Conservation (phyloP, 2,888 invertebrate species). For the Willowsia nigromaculata region DNA sequence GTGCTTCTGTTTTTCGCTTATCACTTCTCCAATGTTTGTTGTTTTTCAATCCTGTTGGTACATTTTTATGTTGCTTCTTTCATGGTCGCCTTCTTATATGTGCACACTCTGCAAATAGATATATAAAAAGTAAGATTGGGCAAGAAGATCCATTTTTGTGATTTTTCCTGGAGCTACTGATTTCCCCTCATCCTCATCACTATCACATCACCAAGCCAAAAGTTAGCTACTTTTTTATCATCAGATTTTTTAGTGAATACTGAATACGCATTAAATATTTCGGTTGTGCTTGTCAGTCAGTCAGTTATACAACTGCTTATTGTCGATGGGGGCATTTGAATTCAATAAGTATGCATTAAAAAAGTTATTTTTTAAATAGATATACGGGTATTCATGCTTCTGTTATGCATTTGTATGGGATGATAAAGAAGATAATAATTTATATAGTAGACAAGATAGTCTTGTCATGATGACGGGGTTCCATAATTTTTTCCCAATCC, state of each 20-base stretch:
- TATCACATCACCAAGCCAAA: neutral
- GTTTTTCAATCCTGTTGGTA: neutral
- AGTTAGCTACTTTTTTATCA: neutral
- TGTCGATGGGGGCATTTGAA: no score
- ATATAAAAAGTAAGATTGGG: neutral
- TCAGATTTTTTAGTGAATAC: neutral
- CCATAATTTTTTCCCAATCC: neutral
- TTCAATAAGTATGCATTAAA: no score
- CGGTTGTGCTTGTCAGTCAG: neutral
- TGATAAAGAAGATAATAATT: no score
- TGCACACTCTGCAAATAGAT: no score
- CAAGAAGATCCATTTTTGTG: neutral
- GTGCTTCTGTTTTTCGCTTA: neutral
- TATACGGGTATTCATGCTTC: no score
- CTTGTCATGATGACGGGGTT: neutral
- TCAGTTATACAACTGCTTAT: no score
- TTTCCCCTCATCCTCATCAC: no score
- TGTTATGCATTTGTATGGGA: no score
- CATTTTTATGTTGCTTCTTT: neutral
- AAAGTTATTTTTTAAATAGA: no score
- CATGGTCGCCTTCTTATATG: no score
- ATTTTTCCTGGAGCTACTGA: neutral
- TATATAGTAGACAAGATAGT: neutral
- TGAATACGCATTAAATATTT: neutral
- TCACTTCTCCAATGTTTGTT: neutral